Base-by-base conservation (phyloP, 2,797 vertebrate species). In the Hozukius guyotensis region DNA sequence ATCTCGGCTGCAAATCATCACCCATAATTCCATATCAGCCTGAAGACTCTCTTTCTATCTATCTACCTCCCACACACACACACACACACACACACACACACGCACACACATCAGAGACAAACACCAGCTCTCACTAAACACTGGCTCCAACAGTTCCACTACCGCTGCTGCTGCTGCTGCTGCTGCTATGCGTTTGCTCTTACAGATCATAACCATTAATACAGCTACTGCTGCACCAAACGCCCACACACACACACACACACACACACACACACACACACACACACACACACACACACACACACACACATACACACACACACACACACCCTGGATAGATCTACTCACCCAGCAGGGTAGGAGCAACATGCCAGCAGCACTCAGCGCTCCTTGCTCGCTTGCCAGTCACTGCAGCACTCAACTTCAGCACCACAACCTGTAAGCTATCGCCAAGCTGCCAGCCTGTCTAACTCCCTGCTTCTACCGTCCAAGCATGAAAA, bases 171-270 rank as follows among this genome's bases (percentile, higher is more conserved):
- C 87, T 31, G 31, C 29, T 31, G 29, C 29, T 90, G 34, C 81
- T 65, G 86, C 88, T 88, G 87, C 87, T 90, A 87, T 92, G 85
- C 83, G 78, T 88, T 92, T 79, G 56, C 75, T 89, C 66, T 83
- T 82, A 85, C 84, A 89, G 84, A 94, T 94, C 92, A 93, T 85
- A 88, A 83, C 76, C 93, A 93, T 93, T 94, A 94, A 90, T 89
- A 82, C 90, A 79, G 84, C 83, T 91, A 77, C 89, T 92, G 88
- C 89, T 89, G 90, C 87, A 91, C 84, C 90, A 91, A 90, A 92
- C 86, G 8, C 89, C 85, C 77, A 72, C 89, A 75, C 88, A 31
- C 79, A 60, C 27, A 46, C 75, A 29, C 74, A 61, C 59, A 38
- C 67, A 42, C 79, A 59, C 71, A 38, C 67, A 56, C 70, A 34